Conservation (phyloP, 2,888 invertebrate species). For the Heterodera filipjevi region DNA sequence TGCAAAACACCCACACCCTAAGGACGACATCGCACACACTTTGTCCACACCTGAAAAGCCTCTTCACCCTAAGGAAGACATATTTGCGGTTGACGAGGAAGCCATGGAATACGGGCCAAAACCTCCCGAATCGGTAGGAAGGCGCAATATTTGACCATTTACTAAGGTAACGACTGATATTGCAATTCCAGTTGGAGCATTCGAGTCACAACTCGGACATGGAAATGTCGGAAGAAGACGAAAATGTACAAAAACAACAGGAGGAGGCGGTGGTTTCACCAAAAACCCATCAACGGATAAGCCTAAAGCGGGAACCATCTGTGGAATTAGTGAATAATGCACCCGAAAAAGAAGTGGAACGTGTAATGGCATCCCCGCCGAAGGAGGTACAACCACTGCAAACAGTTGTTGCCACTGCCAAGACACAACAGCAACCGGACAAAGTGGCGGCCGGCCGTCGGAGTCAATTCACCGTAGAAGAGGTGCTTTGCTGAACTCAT, state of each 20-base stretch:
- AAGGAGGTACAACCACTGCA: not conserved
- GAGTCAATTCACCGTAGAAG: conserved; percentile 8
- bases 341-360: not conserved
- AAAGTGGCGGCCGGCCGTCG: not conserved
- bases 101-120: conserved; percentile 23
- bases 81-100: not conserved
- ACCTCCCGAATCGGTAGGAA: conserved; percentile 12
- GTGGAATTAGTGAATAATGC: not conserved
- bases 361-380: not conserved
- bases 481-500: conserved; percentile 16
- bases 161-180: not conserved
- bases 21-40: not conserved
- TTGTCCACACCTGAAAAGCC: not conserved
- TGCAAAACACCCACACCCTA: not conserved
- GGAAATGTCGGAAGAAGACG: conserved; percentile 29
- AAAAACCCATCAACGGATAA: not conserved
- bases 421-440: not conserved
- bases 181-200: not conserved
- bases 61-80: not conserved
- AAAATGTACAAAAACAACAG: not conserved
- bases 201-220: conserved; percentile 11
- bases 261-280: not conserved
- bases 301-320: not conserved
- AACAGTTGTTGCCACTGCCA: not conserved
- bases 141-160: not conserved